A percentile compares a stretch with the other conserved stretches of the same genome.
Conservation (phyloP, 1,140 invertebrate species). For the Batillaria attramentaria region DNA sequence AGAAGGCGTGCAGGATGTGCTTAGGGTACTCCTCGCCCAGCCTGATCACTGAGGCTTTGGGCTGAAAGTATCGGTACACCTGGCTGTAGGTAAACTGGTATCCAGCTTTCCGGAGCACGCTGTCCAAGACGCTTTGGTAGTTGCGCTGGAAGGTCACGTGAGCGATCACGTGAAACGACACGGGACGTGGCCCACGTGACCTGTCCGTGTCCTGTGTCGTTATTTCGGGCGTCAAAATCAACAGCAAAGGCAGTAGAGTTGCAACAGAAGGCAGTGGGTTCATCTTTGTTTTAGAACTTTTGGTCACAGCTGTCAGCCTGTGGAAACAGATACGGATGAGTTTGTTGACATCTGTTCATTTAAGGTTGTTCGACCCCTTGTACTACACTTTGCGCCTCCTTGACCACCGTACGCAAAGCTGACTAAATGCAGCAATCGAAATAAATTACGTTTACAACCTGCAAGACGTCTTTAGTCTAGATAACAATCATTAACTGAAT, state of each 20-base stretch:
- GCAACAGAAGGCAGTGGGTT: not conserved
- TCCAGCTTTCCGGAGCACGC: slow-evolving; percentile 4
- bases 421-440: too few species aligned
- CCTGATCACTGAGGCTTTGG: not conserved
- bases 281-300: not conserved
- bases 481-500: too few species aligned
- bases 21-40: slow-evolving; percentile 24
- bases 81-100: not conserved
- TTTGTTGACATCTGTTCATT: not conserved
- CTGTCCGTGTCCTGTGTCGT: not conserved
- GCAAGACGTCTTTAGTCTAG: too few species aligned
- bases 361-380: too few species aligned
- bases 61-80: slow-evolving; percentile 7
- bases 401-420: too few species aligned
- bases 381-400: too few species aligned
- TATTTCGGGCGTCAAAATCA: not conserved
- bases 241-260: not conserved
- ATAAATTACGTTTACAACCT: too few species aligned
- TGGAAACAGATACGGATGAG: not conserved
- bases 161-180: slow-evolving; percentile 29
- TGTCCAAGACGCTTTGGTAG: slow-evolving; percentile 15
- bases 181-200: not conserved
- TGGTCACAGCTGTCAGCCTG: too few species aligned
- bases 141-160: slow-evolving; percentile 23
- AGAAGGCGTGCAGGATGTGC: slow-evolving; percentile 37